Base-by-base conservation (phyloP, 2,113 vertebrate genomes). In the Caranx melampygus region DNA sequence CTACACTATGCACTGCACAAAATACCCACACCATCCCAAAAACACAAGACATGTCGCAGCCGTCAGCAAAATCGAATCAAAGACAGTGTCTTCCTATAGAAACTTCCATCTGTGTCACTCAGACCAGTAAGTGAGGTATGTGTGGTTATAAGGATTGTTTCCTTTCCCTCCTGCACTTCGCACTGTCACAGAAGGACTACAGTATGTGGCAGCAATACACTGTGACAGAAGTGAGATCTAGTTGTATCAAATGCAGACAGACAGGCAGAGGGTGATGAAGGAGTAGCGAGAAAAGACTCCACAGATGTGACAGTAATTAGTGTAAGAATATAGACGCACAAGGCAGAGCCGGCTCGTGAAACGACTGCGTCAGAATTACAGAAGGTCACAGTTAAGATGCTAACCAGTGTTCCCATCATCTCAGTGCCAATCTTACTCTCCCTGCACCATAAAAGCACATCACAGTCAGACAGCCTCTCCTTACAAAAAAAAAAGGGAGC, bases 271-370 rank as follows among this genome's bases (percentile, higher is more conserved):
- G 5, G 6, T 85, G 40, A 79, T 75, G 57, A 83, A 81, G 78
- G 33, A 31, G 51, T n/a, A 72, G 74, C 35, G 52, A 33, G 42
- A 58, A 68, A 57, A 52, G 34, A 55, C 47, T 83, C 13, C 33
- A 14, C 49, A 83, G 59, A 85, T 83, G 59, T 86, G 76, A 86
- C 81, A 75, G 82, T 75, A 87, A 90, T 91, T 81, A 86, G 79
- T 26, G 60, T 14, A 70, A 61, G 75, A 78, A 81, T 81, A 79
- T 74, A 51, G 65, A 73, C 77, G 73, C 33, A 74, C 45, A 77
- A 87, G 62, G 34, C 72, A 57, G 35, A 79, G 14, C 0, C 1
- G 0, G 72, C 47, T 81, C 5, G 14, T 72, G 57, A 86, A 87
- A 90, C 83, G 54, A 78, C 76, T 84, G 80, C 78, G 61, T 77